Evolutionary conservation across 2,888 invertebrate species (phyloP).

Genomic region (Hermodice carunculata): DNA sequence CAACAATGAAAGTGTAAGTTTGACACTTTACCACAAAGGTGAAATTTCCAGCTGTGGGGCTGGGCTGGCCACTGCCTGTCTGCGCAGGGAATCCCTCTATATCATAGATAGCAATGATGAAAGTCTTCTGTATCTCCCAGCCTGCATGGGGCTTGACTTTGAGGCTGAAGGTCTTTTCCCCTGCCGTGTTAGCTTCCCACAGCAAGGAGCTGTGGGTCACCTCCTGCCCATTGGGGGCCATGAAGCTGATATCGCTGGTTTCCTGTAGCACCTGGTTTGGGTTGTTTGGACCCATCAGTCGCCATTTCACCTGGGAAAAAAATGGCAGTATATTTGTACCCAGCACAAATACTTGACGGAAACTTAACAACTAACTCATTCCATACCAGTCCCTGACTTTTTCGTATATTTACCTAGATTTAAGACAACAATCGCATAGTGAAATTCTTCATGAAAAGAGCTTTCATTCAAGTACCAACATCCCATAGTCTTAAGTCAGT

Average conservation of each 20-base stretch:
- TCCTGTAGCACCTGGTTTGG: slow-evolving; percentile 49
- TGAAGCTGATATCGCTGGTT: slow-evolving; percentile 56
- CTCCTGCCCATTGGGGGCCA: slow-evolving; percentile 44
- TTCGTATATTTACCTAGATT: too few relatives aligned
- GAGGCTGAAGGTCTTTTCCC: slow-evolving; percentile 53
- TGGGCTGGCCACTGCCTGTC: slow-evolving; percentile 59
- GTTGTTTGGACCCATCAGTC: slow-evolving; percentile 66
- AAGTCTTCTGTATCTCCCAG: slow-evolving; percentile 65
- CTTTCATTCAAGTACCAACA: too few relatives aligned
- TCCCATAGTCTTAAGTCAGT: too few relatives aligned
- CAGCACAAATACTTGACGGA: too few relatives aligned
- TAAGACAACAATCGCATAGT: too few relatives aligned
- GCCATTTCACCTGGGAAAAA: slow-evolving; percentile 58
- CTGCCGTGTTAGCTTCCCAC: slow-evolving; percentile 59
- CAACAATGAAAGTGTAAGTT: too few relatives aligned
- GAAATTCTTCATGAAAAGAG: too few relatives aligned
- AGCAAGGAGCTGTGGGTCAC: slow-evolving; percentile 52
- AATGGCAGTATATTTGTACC: neutral
- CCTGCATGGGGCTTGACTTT: slow-evolving; percentile 57
- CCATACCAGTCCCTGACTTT: too few relatives aligned
- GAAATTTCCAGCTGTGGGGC: slow-evolving; percentile 47
- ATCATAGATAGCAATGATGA: slow-evolving; percentile 53
- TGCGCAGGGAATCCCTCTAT: slow-evolving; percentile 51
- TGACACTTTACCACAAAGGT: slow-evolving; percentile 58
- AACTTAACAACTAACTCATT: too few relatives aligned